Base-by-base conservation (phyloP, 2,113 vertebrate species). In the Balaeniceps rex region DNA sequence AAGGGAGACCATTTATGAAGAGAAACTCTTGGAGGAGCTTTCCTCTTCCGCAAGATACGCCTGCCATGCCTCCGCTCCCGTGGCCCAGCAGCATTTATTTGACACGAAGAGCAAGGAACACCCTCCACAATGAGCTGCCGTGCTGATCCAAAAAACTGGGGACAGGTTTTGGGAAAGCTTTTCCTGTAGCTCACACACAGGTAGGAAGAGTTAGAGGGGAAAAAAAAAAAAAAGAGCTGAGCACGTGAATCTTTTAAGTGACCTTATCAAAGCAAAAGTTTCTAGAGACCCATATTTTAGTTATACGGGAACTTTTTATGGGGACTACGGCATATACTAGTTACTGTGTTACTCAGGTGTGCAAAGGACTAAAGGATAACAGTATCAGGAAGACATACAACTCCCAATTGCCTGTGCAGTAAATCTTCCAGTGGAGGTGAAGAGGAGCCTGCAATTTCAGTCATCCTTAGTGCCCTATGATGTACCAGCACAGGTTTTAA, bases 21-120 rank as follows among this genome's bases (percentile, higher is more conserved):
- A 54, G 3, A 26, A 79, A 28, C 9, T 19, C 44, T n/a, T 46
- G 36, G 58, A 70, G 61, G 60, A 90, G 33, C 5, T 23, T 78
- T 77, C 34, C 21, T 70, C 17, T 65, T 61, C 49, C 0, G 1
- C 17, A 28, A 28, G 9, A 5, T 21, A 29, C 0, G 0, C 11
- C 42, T 77, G 61, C 44, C 5, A 1, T 36, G 9, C 33, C 12
- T 31, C 34, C 0, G 9, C 38, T 92, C n/a, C 61, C 0, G 0
- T 33, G 25, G 42, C 28, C 34, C 60, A 36, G n/a, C 3, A 4
- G 31, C 34, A 18, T 65, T 44, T 81, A 23, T 70, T 52, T 46
- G 36, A 9, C 24, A 36, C 9, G 14, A n/a, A 22, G 6, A 42
- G 34, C 13, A 68, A 69, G 24, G 21, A 42, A 60, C 55, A 51